These are phyloP conservation scores for Hyposoter didymator DNA, from an alignment of 2,888 invertebrate species.

Conservation along the genomic window DNA sequence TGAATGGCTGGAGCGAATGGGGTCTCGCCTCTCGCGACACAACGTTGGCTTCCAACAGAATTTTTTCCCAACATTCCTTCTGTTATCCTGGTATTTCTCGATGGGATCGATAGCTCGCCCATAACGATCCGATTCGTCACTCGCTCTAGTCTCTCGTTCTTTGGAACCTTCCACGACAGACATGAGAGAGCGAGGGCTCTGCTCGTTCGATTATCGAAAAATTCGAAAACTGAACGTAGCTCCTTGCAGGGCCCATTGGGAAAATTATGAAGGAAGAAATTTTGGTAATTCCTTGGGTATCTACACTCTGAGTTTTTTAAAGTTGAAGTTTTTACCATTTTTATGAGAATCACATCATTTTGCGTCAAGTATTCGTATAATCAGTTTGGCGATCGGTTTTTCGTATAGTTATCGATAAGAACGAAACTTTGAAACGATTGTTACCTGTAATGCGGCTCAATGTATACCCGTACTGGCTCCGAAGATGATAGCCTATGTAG, in stretches of 20 bases:
- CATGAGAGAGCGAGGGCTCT: not conserved
- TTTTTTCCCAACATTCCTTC: conserved; percentile 65
- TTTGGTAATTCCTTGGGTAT: not conserved
- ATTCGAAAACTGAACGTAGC: not conserved
- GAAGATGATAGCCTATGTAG: conserved; percentile 92
- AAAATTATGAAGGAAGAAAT: not conserved
- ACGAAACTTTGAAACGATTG: conserved; percentile 7
- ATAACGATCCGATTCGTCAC: conserved; percentile 72
- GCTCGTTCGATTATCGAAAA: not conserved
- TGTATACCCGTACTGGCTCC: conserved; percentile 86
- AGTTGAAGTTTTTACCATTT: too few relatives aligned
- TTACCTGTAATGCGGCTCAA: conserved; percentile 92
- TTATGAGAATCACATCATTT: too few relatives aligned
- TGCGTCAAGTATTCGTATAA: too few relatives aligned
- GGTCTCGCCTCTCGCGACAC: not conserved
- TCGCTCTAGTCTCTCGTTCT: not conserved
- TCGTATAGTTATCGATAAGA: not conserved
- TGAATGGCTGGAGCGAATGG: conserved; percentile 23
- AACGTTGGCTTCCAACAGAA: conserved; percentile 8
- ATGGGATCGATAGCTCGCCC: conserved; percentile 83
- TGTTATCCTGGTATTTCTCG: conserved; percentile 82
- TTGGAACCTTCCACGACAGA: not conserved
- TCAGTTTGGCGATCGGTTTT: not conserved
- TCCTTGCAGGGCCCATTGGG: not conserved
- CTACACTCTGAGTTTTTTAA: not conserved